A percentile compares a stretch with the other conserved stretches of the same genome.
phyloP scores from a whole-genome alignment of 1,140 invertebrate genomes.

The Acyrthosiphon pisum region DNA sequence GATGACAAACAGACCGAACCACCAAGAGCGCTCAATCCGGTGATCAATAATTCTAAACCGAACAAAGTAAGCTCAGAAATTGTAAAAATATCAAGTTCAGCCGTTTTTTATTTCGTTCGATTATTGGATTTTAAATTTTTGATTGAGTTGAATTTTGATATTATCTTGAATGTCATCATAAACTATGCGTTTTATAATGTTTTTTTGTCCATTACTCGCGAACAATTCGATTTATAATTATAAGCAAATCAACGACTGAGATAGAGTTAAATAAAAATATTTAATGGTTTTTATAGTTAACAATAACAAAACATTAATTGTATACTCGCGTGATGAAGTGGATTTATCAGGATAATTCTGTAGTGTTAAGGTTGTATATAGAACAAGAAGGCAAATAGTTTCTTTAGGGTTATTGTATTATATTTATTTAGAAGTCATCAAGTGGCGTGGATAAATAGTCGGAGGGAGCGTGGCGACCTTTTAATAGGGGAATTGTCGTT shows the following conservation, averaged over 20 bases:
- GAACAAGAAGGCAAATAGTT: neutral
- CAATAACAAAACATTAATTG: neutral
- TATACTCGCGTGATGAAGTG: neutral
- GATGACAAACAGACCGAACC: constrained; percentile 46
- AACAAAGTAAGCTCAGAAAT: constrained; percentile 46
- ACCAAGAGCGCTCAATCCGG: constrained; percentile 38
- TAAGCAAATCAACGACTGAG: neutral
- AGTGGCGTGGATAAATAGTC: constrained; percentile 50
- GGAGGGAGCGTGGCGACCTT: constrained; percentile 26
- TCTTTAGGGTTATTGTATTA: constrained; percentile 21
- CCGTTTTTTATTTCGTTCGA: neutral
- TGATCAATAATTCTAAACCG: constrained; percentile 51
- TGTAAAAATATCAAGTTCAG: neutral
- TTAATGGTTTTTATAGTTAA: neutral
- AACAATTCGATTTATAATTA: neutral
- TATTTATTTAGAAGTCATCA: constrained; percentile 52
- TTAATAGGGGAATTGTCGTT: constrained; percentile 41
- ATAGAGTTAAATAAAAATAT: neutral
- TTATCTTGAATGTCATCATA: neutral
- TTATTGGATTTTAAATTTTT: neutral
- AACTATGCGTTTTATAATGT: neutral
- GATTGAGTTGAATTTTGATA: neutral
- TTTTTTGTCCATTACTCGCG: neutral
- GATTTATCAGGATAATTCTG: neutral
- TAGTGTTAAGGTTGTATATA: neutral